phyloP scores from a whole-genome alignment of 1,140 invertebrate genomes.

The Drosophila murphyi region DNA sequence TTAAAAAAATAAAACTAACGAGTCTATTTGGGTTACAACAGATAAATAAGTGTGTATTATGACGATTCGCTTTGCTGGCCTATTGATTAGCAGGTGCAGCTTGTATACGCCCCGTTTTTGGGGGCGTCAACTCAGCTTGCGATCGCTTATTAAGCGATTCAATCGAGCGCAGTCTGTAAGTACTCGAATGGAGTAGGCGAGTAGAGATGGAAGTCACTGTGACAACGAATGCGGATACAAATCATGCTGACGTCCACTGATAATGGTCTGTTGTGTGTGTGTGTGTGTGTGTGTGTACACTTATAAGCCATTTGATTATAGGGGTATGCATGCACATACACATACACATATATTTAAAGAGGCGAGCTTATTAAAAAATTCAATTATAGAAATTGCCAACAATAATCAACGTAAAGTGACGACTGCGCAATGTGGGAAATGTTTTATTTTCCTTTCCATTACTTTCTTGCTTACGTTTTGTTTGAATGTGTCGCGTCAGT shows the following conservation, averaged over 20 bases:
- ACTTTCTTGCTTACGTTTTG: constrained; percentile 5
- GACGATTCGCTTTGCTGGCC: constrained; percentile 1
- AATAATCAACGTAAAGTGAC: constrained; percentile 42
- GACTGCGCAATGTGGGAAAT: constrained; percentile 50
- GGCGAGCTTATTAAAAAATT: constrained; percentile 53
- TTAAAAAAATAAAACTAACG: neutral
- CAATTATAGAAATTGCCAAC: constrained; percentile 56
- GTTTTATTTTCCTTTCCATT: constrained; percentile 5
- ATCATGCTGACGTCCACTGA: constrained; percentile 44
- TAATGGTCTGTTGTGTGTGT: constrained; percentile 24
- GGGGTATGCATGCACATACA: neutral
- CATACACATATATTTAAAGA: constrained; percentile 4
- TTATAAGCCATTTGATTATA: constrained; percentile 50
- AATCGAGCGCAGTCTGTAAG: constrained; percentile 32
- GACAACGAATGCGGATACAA: constrained; percentile 35
- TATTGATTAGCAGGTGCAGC: constrained; percentile 42
- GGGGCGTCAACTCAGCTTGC: constrained; percentile 26
- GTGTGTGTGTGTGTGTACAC: neutral
- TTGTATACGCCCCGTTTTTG: constrained; percentile 20
- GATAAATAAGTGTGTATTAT: constrained; percentile 29
- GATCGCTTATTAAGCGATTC: constrained; percentile 43
- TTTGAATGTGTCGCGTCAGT: constrained; percentile 44
- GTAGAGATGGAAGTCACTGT: constrained; percentile 3
- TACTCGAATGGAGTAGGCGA: constrained; percentile 23
- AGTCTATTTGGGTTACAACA: constrained; percentile 11